Percentiles rank a stretch among this genome's conserved stretches.
Conservation (phyloP, 1,140 invertebrate species). For the Aphis craccivora region DNA sequence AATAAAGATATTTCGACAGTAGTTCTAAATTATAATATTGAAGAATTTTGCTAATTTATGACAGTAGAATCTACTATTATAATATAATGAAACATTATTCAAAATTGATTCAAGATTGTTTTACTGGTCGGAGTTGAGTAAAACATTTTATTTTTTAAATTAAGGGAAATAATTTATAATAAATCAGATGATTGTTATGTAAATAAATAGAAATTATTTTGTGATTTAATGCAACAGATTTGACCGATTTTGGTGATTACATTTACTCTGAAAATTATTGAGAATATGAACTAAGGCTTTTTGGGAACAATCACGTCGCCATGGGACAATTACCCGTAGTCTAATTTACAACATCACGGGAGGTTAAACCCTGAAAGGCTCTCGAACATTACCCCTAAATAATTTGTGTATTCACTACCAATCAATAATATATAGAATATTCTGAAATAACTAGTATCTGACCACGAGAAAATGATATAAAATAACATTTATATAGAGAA, state of each 20-base stretch:
- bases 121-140: neutral
- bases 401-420: constrained; percentile 14
- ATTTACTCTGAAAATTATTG: neutral
- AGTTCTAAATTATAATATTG: neutral
- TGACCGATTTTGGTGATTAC: neutral
- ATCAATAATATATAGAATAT: constrained; percentile 13
- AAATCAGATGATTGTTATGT: neutral
- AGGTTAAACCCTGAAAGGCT: constrained; percentile 21
- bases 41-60: neutral
- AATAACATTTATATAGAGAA: neutral
- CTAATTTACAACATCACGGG: constrained; percentile 44
- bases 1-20: neutral
- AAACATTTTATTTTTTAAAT: constrained; percentile 17
- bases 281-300: neutral
- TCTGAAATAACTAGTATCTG: neutral
- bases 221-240: neutral
- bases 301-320: neutral
- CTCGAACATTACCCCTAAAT: neutral
- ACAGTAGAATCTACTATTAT: neutral
- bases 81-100: neutral
- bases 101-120: neutral
- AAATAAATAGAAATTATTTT: neutral
- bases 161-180: neutral
- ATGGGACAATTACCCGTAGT: constrained; percentile 28
- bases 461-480: neutral